Conservation (phyloP, 2,113 vertebrate species). For the Istiophorus platypterus region DNA sequence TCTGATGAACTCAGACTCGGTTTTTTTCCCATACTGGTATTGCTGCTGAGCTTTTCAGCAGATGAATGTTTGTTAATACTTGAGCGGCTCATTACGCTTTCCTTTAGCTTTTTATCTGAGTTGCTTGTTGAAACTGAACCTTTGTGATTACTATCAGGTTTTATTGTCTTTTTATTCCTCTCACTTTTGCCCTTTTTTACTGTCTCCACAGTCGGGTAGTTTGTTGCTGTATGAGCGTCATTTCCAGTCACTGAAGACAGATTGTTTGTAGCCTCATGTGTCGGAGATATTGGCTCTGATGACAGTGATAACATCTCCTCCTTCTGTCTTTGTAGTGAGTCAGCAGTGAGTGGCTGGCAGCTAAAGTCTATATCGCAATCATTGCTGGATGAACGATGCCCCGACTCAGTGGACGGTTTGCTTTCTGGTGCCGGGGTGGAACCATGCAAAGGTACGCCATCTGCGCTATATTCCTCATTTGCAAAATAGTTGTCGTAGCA, state of each 20-base stretch:
- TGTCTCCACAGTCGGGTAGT: conserved; percentile 21
- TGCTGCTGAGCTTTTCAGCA: conserved; percentile 63
- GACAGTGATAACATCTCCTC: conserved; percentile 80
- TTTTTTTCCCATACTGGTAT: conserved; percentile 58
- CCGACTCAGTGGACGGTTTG: conserved; percentile 60
- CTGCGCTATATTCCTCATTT: conserved; percentile 68
- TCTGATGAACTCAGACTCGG: conserved; percentile 52
- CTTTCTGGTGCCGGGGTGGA: conserved; percentile 41
- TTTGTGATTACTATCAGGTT: conserved; percentile 38
- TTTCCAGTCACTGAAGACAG: conserved; percentile 39
- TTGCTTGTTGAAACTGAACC: conserved; percentile 54
- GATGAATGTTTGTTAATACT: conserved; percentile 57
- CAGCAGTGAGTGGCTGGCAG: conserved; percentile 61
- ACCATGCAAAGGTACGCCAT: conserved; percentile 41
- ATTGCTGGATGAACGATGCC: conserved; percentile 64
- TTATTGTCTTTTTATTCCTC: conserved; percentile 57
- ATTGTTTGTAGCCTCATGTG: conserved; percentile 48
- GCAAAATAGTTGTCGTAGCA: conserved; percentile 74
- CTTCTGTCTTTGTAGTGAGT: conserved; percentile 68
- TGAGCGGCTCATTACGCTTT: conserved; percentile 27
- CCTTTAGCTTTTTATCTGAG: conserved; percentile 60
- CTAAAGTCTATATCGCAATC: conserved; percentile 77
- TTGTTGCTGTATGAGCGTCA: conserved; percentile 18
- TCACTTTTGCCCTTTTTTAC: conserved; percentile 33
- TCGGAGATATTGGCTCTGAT: conserved; percentile 63